phyloP scores from a whole-genome alignment of 2,888 invertebrate species.

The Drosophila macrospina region DNA sequence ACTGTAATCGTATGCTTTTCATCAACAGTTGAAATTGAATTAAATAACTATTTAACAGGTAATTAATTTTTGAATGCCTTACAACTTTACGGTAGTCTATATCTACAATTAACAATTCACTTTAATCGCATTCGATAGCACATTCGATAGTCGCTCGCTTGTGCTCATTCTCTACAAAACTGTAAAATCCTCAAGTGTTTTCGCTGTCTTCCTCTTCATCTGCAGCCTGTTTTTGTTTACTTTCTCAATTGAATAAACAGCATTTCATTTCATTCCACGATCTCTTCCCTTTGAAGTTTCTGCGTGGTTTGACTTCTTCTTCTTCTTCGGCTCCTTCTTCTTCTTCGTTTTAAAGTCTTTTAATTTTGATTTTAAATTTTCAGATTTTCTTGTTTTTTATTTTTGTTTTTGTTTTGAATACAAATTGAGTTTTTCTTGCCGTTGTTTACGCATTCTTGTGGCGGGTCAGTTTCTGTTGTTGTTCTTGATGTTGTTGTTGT shows the following conservation, averaged over 20 bases:
- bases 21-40: too few species aligned
- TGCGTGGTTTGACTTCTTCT: slow-evolving; percentile 25
- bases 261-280: slow-evolving; percentile 2
- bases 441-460: slow-evolving; percentile 37
- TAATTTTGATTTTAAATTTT: slow-evolving; percentile 10
- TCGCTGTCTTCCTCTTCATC: neutral
- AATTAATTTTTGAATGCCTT: too few species aligned
- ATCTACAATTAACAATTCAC: neutral
- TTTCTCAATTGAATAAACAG: slow-evolving; percentile 41
- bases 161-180: neutral
- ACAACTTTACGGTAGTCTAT: too few species aligned
- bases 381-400: neutral
- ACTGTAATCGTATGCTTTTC: too few species aligned
- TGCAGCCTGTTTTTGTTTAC: slow-evolving; percentile 28
- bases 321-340: too few species aligned
- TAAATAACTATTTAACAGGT: too few species aligned
- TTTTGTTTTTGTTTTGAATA: slow-evolving; percentile 19
- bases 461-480: slow-evolving; percentile 54
- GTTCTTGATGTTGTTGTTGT: slow-evolving; percentile 13
- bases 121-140: slow-evolving; percentile 3
- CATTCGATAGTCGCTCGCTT: slow-evolving; percentile 5
- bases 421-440: slow-evolving; percentile 9
- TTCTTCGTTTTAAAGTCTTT: neutral
- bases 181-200: slow-evolving; percentile 8
- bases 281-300: slow-evolving; percentile 17